These are phyloP conservation scores for Drosophila busckii DNA, from an alignment of 1,140 invertebrate genomes.

Conservation along the genomic window DNA sequence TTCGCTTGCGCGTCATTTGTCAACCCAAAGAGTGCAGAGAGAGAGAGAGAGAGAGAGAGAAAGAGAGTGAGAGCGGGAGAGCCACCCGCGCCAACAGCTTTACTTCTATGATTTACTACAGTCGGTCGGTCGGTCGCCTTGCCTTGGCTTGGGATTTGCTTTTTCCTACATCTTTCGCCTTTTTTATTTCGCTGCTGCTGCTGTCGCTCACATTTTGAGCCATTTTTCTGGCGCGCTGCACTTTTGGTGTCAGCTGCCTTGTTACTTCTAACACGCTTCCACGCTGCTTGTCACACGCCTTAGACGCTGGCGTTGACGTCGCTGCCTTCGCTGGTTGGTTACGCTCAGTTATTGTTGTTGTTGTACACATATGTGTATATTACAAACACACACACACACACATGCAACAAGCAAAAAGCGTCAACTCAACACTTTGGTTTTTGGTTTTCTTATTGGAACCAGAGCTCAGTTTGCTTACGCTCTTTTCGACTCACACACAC, in stretches of 20 bases:
- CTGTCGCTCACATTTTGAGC: slow-evolving; percentile 46
- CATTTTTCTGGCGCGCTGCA: slow-evolving; percentile 56
- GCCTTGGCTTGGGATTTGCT: not conserved
- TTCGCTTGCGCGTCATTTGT: slow-evolving; percentile 74
- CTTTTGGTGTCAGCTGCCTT: slow-evolving; percentile 72
- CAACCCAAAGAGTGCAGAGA: too few relatives aligned
- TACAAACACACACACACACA: slow-evolving; percentile 12
- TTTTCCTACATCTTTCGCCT: not conserved
- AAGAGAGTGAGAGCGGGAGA: too few relatives aligned
- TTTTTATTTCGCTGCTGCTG: slow-evolving; percentile 3
- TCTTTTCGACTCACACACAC: slow-evolving; percentile 13
- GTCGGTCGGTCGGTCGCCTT: slow-evolving; percentile 10
- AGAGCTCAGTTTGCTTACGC: slow-evolving; percentile 6
- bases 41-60: too few relatives aligned
- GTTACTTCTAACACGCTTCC: slow-evolving; percentile 70
- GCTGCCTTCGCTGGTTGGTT: slow-evolving; percentile 56
- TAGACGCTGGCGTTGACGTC: slow-evolving; percentile 47
- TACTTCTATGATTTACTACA: slow-evolving; percentile 52
- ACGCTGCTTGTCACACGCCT: slow-evolving; percentile 46
- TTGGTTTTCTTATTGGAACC: slow-evolving; percentile 70
- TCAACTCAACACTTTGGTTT: slow-evolving; percentile 71
- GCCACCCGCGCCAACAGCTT: slow-evolving; percentile 11
- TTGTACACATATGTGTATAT: slow-evolving; percentile 13
- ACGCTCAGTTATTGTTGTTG: slow-evolving; percentile 30
- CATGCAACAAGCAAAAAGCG: slow-evolving; percentile 35